A percentile compares a stretch with the other conserved stretches of the same genome.
These are phyloP conservation scores for Diadumene lineata DNA, from an alignment of 92 coral and sea anemone species.

Conservation along the genomic window DNA sequence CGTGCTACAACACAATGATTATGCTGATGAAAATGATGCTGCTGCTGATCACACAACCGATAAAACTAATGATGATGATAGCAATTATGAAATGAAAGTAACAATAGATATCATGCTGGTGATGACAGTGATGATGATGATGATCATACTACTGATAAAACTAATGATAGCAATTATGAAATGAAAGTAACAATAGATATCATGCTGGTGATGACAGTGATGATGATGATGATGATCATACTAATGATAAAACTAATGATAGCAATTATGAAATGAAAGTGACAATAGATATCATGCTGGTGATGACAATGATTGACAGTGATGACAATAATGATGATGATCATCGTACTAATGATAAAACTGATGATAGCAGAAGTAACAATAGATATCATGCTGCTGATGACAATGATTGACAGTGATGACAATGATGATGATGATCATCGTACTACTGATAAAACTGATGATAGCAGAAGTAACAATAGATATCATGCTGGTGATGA, in stretches of 20 bases:
- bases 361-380: not conserved
- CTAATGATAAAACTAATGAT: not conserved
- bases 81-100: not conserved
- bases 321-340: not conserved
- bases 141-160: too few species aligned
- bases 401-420: not conserved
- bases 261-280: too few species aligned
- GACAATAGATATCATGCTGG: not conserved
- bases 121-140: conserved; percentile 9
- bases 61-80: not conserved
- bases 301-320: not conserved
- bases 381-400: not conserved
- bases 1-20: too few species aligned
- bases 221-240: not conserved
- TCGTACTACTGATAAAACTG: not conserved
- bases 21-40: too few species aligned
- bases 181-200: not conserved
- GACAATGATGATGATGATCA: not conserved
- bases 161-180: not conserved
- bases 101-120: not conserved
- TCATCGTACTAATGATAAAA: not conserved
- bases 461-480: not conserved
- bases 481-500: not conserved
- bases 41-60: not conserved
- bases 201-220: not conserved